Conservation (phyloP, 2,113 vertebrate genomes). For the Rhadina sibilatrix region DNA sequence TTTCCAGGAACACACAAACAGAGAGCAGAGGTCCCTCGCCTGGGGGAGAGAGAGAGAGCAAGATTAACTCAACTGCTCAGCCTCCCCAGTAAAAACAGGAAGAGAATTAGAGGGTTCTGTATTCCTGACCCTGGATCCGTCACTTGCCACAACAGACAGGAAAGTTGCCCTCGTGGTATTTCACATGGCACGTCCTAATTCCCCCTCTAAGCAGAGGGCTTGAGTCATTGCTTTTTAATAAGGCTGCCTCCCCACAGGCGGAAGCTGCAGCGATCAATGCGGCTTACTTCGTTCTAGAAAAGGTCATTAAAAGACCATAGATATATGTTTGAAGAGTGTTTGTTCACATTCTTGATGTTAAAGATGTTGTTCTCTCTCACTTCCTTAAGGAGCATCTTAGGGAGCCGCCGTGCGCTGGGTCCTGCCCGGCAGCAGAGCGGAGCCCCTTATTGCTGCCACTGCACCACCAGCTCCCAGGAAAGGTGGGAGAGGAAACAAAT, state of each 20-base stretch:
- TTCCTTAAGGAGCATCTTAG: not conserved
- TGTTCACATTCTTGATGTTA: slow-evolving; percentile 43
- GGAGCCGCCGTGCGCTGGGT: accelerated
- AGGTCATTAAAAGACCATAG: slow-evolving; percentile 63
- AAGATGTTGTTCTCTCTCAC: slow-evolving; percentile 25
- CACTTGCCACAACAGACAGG: not conserved
- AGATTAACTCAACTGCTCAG: not conserved
- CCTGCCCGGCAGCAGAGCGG: not conserved
- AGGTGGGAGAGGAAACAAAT: not conserved
- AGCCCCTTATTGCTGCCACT: not conserved
- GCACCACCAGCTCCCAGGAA: not conserved
- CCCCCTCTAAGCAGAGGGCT: slow-evolving; percentile 41
- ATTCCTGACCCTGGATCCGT: not conserved
- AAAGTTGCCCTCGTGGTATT: slow-evolving; percentile 33
- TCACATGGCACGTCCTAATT: slow-evolving; percentile 6
- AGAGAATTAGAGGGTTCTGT: not conserved
- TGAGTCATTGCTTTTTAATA: slow-evolving; percentile 62
- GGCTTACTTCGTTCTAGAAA: slow-evolving; percentile 40
- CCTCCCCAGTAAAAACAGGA: slow-evolving; percentile 1
- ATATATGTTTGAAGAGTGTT: slow-evolving; percentile 48
- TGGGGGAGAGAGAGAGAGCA: not conserved
- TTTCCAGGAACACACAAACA: not conserved
- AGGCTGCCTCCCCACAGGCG: slow-evolving; percentile 31
- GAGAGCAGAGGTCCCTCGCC: not conserved
- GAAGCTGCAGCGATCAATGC: slow-evolving; percentile 48